Evolutionary conservation across 2,888 invertebrate genomes (phyloP).

Genomic region (Plebejus melissa): DNA sequence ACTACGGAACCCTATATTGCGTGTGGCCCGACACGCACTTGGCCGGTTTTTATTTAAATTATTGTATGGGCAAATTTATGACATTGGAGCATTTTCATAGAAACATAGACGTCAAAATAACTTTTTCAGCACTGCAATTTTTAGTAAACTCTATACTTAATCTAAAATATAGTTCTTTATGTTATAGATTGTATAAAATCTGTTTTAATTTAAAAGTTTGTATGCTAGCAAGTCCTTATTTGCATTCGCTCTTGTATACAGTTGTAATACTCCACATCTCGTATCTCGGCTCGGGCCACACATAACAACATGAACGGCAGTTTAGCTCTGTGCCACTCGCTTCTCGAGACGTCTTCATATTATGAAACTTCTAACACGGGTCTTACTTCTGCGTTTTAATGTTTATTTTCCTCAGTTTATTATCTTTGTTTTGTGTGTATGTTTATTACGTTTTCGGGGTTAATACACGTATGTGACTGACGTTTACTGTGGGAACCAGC

Average conservation of each 20-base stretch:
- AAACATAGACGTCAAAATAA: too few species aligned
- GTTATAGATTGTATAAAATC: not conserved
- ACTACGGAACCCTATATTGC: too few species aligned
- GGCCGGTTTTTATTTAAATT: too few species aligned
- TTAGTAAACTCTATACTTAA: too few species aligned
- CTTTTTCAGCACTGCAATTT: too few species aligned
- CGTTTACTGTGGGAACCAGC: not conserved
- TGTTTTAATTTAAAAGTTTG: not conserved
- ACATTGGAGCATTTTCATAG: too few species aligned
- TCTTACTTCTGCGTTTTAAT: conserved; percentile 17
- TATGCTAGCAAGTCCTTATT: not conserved
- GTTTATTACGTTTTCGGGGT: not conserved
- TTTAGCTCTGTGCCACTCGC: conserved; percentile 3
- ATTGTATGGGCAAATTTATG: too few species aligned
- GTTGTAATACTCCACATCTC: not conserved
- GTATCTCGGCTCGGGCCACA: not conserved
- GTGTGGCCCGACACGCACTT: too few species aligned
- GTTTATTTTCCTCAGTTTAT: conserved; percentile 14
- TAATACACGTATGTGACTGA: not conserved
- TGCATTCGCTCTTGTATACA: not conserved
- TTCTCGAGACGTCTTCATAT: conserved; percentile 20
- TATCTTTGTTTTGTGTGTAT: conserved; percentile 15
- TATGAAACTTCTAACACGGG: conserved; percentile 20
- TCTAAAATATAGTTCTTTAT: too few species aligned
- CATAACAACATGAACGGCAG: conserved; percentile 5